Evolutionary conservation across 2,888 invertebrate genomes (phyloP), one percentile per base, ranked within the genome.

Genomic region (Drosophila pseudotakahashii): DNA sequence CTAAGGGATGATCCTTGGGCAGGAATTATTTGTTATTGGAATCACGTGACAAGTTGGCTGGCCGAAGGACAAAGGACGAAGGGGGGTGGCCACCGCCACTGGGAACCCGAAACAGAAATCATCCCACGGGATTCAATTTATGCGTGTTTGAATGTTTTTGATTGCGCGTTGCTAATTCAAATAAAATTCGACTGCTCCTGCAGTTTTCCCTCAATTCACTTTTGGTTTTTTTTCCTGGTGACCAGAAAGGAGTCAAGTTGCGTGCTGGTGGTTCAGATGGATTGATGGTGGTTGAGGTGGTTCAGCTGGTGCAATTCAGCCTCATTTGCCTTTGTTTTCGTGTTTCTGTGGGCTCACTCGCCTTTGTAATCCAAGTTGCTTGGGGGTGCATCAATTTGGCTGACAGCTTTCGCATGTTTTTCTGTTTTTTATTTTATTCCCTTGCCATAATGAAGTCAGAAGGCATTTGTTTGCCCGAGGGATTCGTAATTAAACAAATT

Each of bases 71-170:
- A 41, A n/a, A n/a, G 23, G 26, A 26, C 26, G 26, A 5, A 14
- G 36, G 55, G 62, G 51, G 42, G 39, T 51, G 73, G 26, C 5
- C 26, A 26, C 72, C 87, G 84, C 39, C 53, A 55, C 72, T 85
- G 84, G 87, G 84, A 85, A 84, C 68, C 47, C 50, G 60, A 72
- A 67, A 67, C 53, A 72, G 78, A 88, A 87, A 86, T 79, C 89
- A 86, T 89, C 89, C 89, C 90, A 89, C 89, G 89, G 89, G 89
- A 89, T 86, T 89, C 89, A 90, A 89, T 89, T 89, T 89, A 89
- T 88, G 81, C 82, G 79, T 86, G 88, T 89, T 90, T 89, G 81
- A 90, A 89, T 90, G 89, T 87, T 90, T 90, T 82, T 89, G 89
- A 90, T 89, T 90, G 89, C 70, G 80, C 86, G 72, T 77, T 78